Conservation (phyloP, 2,797 vertebrate genomes). For the Crypturellus tataupa region DNA sequence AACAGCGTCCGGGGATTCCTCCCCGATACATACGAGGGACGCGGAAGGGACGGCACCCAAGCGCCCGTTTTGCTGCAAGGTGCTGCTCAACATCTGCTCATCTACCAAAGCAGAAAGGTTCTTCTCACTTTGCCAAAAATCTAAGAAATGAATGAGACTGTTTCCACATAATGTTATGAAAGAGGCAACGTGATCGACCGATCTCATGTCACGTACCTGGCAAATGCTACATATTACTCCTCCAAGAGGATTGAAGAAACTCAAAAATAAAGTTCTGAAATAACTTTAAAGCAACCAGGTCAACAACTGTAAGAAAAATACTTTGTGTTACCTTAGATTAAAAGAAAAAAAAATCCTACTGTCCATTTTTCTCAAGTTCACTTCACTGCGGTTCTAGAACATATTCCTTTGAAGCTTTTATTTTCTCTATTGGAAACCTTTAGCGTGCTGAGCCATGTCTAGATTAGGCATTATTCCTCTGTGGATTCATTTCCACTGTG, state of each 20-base stretch:
- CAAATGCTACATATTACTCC: neutral
- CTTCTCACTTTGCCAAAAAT: neutral
- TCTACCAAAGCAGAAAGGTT: neutral
- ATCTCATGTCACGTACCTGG: neutral
- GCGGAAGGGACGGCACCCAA: neutral
- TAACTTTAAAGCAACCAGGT: neutral
- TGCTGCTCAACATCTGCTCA: neutral
- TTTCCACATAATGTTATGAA: neutral
- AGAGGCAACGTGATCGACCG: neutral
- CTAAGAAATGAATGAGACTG: neutral
- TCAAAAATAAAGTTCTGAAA: neutral
- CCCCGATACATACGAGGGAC: conserved; percentile 35
- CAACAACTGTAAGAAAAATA: conserved; percentile 2
- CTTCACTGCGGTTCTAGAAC: conserved; percentile 21
- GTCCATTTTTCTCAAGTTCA: conserved; percentile 28
- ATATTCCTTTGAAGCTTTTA: neutral
- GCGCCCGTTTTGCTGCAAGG: neutral
- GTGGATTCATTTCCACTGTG: neutral
- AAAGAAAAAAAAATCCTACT: neutral
- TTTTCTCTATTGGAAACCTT: neutral
- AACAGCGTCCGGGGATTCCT: conserved; percentile 42
- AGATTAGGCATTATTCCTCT: neutral
- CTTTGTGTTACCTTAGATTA: conserved; percentile 2
- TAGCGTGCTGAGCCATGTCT: neutral
- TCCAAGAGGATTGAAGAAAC: neutral